Percentiles rank a stretch among this genome's conserved stretches.
These are phyloP conservation scores for Ophion slaviceki DNA, from an alignment of 2,888 invertebrate genomes.

Conservation along the genomic window DNA sequence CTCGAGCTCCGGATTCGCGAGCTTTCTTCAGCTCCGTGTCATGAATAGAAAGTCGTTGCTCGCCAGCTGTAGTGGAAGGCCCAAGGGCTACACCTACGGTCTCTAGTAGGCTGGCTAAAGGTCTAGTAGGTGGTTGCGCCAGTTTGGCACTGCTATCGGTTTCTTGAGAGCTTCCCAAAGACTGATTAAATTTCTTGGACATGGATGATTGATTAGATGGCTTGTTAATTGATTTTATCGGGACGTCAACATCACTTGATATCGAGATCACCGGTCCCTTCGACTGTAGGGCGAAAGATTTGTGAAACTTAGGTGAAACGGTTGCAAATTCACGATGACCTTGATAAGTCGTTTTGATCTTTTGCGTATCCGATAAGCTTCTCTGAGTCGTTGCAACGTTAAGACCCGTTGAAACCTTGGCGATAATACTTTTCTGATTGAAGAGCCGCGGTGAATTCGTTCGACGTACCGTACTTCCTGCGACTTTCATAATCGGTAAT, in stretches of 20 bases:
- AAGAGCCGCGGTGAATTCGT: conserved; percentile 2
- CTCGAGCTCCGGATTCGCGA: conserved; percentile 51
- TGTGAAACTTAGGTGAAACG: not conserved
- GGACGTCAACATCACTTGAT: not conserved
- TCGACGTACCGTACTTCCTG: not conserved
- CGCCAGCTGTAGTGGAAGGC: conserved; percentile 15
- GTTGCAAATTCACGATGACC: not conserved
- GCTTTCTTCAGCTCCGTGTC: conserved; percentile 38
- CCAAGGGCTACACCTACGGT: conserved; percentile 20
- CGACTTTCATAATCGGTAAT: conserved; percentile 8
- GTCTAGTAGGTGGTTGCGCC: not conserved
- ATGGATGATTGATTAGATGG: not conserved
- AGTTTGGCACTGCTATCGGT: not conserved
- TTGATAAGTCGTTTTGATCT: not conserved
- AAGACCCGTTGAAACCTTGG: not conserved
- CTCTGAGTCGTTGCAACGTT: conserved; percentile 6
- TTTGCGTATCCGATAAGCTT: not conserved
- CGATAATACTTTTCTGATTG: conserved; percentile 6
- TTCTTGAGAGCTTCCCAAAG: not conserved
- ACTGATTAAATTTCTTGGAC: not conserved
- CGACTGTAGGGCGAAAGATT: not conserved
- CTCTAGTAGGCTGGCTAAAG: conserved; percentile 9
- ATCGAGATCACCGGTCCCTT: not conserved
- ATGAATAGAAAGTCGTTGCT: conserved; percentile 43
- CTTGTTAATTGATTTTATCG: not conserved